These are phyloP conservation scores for Shargacucullia verbasci DNA, from an alignment of 2,888 invertebrate species.

Conservation along the genomic window DNA sequence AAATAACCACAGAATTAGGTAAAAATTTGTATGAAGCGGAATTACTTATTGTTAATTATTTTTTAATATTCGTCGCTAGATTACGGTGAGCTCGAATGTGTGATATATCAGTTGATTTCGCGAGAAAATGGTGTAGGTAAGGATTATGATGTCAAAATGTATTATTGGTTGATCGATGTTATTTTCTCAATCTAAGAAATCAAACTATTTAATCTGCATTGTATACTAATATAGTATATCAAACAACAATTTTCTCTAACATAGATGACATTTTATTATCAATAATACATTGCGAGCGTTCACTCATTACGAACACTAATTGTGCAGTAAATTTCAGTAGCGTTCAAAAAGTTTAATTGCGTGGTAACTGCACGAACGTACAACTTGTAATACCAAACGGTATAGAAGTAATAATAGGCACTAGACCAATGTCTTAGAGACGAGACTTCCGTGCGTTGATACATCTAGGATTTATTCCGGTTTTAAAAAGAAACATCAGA, in stretches of 20 bases:
- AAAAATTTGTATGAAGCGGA: too few species aligned
- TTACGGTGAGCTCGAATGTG: neutral
- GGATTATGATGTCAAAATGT: constrained; percentile 25
- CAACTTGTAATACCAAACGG: constrained; percentile 23
- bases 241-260: constrained; percentile 37
- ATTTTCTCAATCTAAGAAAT: constrained; percentile 26
- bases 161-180: constrained; percentile 23
- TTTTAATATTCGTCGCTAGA: neutral
- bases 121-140: constrained; percentile 24
- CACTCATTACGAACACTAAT: constrained; percentile 43
- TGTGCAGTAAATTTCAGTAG: constrained; percentile 53
- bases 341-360: constrained; percentile 49
- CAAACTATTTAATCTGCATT: constrained; percentile 37
- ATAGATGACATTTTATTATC: constrained; percentile 37
- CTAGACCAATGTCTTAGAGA: constrained; percentile 26
- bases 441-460: constrained; percentile 19
- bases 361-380: constrained; percentile 47
- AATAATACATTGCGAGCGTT: constrained; percentile 37
- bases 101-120: constrained; percentile 14
- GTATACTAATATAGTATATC: constrained; percentile 24
- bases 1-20: too few species aligned
- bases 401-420: constrained; percentile 32
- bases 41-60: too few species aligned
- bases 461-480: constrained; percentile 37
- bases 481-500: constrained; percentile 43